Percentiles rank a stretch among this genome's conserved stretches.
Evolutionary conservation across 2,888 invertebrate genomes (phyloP).

Genomic region (Microchrysa polita): DNA sequence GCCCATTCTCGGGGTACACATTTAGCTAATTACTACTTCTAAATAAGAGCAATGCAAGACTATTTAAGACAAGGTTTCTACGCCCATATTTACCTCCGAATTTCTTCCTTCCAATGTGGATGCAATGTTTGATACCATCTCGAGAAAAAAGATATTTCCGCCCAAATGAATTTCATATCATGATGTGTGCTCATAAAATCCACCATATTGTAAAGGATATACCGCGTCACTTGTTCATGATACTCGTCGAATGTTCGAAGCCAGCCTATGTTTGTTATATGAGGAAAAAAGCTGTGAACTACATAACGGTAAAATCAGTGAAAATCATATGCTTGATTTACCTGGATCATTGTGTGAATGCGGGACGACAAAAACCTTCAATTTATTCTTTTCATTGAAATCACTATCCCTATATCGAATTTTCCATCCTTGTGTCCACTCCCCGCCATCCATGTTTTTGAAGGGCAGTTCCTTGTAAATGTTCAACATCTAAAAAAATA

Average conservation of each 20-base stretch:
- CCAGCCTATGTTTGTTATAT: conserved; percentile 75
- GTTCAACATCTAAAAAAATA: conserved; percentile 81
- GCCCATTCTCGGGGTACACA: too few species aligned
- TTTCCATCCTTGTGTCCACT: conserved; percentile 98
- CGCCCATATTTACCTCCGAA: conserved; percentile 39
- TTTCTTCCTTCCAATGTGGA: conserved; percentile 66
- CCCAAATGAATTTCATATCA: conserved; percentile 95
- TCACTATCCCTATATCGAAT: conserved; percentile 80
- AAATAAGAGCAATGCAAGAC: too few species aligned
- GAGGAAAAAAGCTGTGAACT: neutral
- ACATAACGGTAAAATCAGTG: too few species aligned
- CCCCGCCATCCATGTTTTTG: conserved; percentile 95
- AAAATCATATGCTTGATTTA: conserved; percentile 55
- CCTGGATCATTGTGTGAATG: conserved; percentile 99
- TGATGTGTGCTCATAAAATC: conserved; percentile 74
- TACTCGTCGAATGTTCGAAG: conserved; percentile 96
- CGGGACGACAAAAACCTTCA: conserved; percentile 95
- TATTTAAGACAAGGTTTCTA: too few species aligned
- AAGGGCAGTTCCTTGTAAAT: conserved; percentile 88
- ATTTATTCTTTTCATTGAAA: conserved; percentile 79
- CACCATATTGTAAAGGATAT: conserved; percentile 92
- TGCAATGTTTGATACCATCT: conserved; percentile 89
- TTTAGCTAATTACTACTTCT: too few species aligned
- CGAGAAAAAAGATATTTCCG: conserved; percentile 93
- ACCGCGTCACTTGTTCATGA: conserved; percentile 85